Conservation (phyloP, 1,140 invertebrate species). For the Subanguina moxae region DNA sequence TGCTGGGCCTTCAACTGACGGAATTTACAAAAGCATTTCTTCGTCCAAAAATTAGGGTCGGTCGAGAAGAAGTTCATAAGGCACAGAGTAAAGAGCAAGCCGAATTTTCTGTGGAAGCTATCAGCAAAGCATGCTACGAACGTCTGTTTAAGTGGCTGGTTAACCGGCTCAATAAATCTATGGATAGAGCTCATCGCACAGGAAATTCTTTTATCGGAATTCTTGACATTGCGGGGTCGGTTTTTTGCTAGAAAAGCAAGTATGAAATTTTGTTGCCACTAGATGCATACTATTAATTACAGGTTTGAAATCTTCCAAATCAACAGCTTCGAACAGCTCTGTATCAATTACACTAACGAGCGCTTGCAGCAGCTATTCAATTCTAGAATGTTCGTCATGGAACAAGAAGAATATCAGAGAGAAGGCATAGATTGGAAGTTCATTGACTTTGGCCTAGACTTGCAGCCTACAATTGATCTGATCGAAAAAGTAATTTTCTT, state of each 20-base stretch:
- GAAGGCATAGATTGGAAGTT: slow-evolving; percentile 99
- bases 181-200: slow-evolving; percentile 93
- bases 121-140: slow-evolving; percentile 96
- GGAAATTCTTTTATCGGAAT: slow-evolving; percentile 98
- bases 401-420: slow-evolving; percentile 98
- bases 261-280: too few relatives aligned
- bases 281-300: slow-evolving; percentile 11
- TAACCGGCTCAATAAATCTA: slow-evolving; percentile 78
- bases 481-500: slow-evolving; percentile 78
- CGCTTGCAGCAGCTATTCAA: slow-evolving; percentile 99
- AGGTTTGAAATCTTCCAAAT: slow-evolving; percentile 94
- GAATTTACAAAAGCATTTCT: slow-evolving; percentile 97
- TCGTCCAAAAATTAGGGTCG: slow-evolving; percentile 94
- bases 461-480: slow-evolving; percentile 97
- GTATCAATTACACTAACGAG: slow-evolving; percentile 99
- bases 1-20: slow-evolving; percentile 88
- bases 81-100: slow-evolving; percentile 98
- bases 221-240: slow-evolving; percentile 97
- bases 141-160: slow-evolving; percentile 98
- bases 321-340: slow-evolving; percentile 97
- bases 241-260: too few relatives aligned
- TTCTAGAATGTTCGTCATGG: slow-evolving; percentile 99
- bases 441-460: slow-evolving; percentile 96
- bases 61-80: slow-evolving; percentile 94
- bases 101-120: slow-evolving; percentile 97